Conservation (phyloP, 2,113 vertebrate genomes). For the Todiramphus chloris region DNA sequence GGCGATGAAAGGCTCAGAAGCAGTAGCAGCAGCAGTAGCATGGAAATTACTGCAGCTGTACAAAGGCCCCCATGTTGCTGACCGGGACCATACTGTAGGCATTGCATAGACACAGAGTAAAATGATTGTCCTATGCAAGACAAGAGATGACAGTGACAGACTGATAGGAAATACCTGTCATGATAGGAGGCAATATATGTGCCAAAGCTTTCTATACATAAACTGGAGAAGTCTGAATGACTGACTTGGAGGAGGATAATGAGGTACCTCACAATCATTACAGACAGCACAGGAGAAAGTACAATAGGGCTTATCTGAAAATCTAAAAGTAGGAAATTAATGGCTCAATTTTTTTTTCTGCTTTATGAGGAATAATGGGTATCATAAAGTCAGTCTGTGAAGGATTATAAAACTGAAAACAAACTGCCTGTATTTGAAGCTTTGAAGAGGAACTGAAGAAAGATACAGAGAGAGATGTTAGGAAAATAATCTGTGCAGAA, state of each 20-base stretch:
- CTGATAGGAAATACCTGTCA: conserved; percentile 43
- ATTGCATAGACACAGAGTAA: not conserved
- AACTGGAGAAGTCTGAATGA: conserved; percentile 43
- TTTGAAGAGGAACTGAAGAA: not conserved
- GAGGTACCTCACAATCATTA: conserved; percentile 55
- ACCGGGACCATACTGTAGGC: not conserved
- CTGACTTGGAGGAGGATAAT: conserved; percentile 58
- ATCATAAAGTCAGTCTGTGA: not conserved
- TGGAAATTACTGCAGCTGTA: not conserved
- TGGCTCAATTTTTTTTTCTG: not conserved
- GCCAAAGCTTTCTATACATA: conserved; percentile 1
- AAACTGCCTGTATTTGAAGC: conserved; percentile 8
- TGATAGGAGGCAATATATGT: conserved; percentile 15
- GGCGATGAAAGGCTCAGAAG: not conserved
- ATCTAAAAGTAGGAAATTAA: conserved; percentile 53
- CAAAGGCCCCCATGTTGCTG: not conserved
- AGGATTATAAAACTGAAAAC: conserved; percentile 44
- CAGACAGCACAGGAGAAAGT: conserved; percentile 33
- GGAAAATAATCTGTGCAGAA: conserved; percentile 23
- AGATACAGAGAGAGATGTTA: not conserved
- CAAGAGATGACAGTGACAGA: conserved; percentile 17
- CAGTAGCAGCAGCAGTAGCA: not conserved
- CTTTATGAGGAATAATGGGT: conserved; percentile 30
- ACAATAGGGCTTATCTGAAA: conserved; percentile 52
- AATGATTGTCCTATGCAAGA: not conserved